phyloP scores from a whole-genome alignment of 2,113 vertebrate genomes.

The Xiphorhynchus elegans region DNA sequence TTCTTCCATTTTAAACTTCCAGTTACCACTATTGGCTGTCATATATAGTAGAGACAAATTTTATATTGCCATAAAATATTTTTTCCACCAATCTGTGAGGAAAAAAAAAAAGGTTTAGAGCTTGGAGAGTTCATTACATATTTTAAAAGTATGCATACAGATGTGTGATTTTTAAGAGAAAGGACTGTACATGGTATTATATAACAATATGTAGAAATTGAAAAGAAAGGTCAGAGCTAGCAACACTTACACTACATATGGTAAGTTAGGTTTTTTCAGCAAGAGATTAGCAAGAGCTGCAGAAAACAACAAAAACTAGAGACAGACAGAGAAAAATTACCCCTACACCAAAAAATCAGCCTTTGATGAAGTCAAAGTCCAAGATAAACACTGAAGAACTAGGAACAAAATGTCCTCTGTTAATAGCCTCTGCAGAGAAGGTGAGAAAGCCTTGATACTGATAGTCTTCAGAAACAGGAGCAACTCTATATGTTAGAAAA shows the following conservation, averaged over 20 bases:
- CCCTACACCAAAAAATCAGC: background rate
- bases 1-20: background rate
- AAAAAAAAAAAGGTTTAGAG: background rate
- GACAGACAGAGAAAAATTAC: background rate
- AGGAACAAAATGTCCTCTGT: background rate
- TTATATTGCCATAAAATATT: background rate
- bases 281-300: background rate
- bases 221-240: background rate
- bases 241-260: background rate
- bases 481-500: background rate
- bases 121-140: background rate
- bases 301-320: background rate
- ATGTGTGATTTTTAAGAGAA: background rate
- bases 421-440: background rate
- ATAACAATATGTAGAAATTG: background rate
- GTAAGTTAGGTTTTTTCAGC: background rate
- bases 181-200: background rate
- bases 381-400: background rate
- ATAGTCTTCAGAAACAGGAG: background rate
- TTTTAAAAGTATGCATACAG: background rate
- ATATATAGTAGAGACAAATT: background rate
- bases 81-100: background rate
- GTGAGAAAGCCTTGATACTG: background rate
- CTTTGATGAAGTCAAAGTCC: background rate
- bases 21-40: background rate